Evolutionary conservation across 2,888 invertebrate genomes (phyloP), one percentile per base, ranked within the genome.

Genomic region (Epistrophe grossulariae): DNA sequence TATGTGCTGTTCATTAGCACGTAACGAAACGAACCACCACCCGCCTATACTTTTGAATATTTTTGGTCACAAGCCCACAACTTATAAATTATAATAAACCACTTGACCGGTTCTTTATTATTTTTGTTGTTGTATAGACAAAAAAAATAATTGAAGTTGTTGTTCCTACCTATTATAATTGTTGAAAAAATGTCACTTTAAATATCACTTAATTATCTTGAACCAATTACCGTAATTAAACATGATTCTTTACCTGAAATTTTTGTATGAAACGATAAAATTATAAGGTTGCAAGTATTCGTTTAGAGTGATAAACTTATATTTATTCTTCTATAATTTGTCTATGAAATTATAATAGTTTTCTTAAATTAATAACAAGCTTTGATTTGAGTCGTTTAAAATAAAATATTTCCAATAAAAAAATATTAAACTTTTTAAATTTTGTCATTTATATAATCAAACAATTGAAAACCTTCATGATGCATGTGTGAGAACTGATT

Each of bases 181-280:
- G 38, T 60, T 19, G n/a, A 19, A 40, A 59, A 38, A 60, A 60
- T 60, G 60, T 60, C 60, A 60, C 38, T 60, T 57, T 57, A 19
- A 19, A 40, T 13, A 19, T 6, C 11, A 13, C 38, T 19, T 38
- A 5, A 17, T 6, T 38, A 4, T 19, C 10, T 11, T 19, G 11
- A 24, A 24, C 5, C 6, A 9, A 35, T n/a, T 38, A 13, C 15
- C 38, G 5, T 40, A 40, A 60, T 60, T 60, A 60, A 11, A 19
- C 10, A 13, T 52, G 5, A 13, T 6, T 19, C 4, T 52, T 13
- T 52, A 24, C 52, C 52, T 52, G 24, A 4, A 6, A 13, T 52
- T 52, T 19, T 19, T 4, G 5, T 52, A 13, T 6, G 11, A 19
- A 52, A 52, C 6, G 24, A 52, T 13, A 24, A 13, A 19, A 52